A percentile compares a stretch with the other conserved stretches of the same genome.
These are phyloP conservation scores for Plectropomus leopardus DNA, from an alignment of 2,113 vertebrate genomes.

Conservation along the genomic window DNA sequence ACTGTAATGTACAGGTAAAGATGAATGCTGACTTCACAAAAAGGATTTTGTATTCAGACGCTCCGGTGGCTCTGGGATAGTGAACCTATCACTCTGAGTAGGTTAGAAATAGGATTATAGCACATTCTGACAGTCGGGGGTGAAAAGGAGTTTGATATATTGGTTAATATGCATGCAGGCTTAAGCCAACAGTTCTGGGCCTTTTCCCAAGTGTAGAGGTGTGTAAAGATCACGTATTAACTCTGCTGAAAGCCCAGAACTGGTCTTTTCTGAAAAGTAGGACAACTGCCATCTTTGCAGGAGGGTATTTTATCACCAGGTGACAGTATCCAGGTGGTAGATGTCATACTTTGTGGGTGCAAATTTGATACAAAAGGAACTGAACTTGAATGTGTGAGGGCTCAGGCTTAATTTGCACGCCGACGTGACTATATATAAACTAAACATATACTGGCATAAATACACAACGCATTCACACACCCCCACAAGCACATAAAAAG, in stretches of 20 bases:
- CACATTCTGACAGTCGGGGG: slow-evolving; percentile 48
- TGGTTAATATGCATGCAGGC: slow-evolving; percentile 70
- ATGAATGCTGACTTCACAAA: slow-evolving; percentile 69
- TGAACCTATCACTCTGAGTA: slow-evolving; percentile 57
- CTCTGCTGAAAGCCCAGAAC: slow-evolving; percentile 47
- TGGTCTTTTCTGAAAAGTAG: slow-evolving; percentile 65
- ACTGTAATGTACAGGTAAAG: slow-evolving; percentile 45
- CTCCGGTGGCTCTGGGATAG: slow-evolving; percentile 27
- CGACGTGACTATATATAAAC: slow-evolving; percentile 26
- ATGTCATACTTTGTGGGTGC: slow-evolving; percentile 55
- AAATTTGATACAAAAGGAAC: slow-evolving; percentile 50
- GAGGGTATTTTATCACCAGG: slow-evolving; percentile 69
- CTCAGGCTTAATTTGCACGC: slow-evolving; percentile 29
- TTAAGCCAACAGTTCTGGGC: slow-evolving; percentile 56
- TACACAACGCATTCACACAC: slow-evolving; percentile 4
- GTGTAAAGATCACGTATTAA: slow-evolving; percentile 60
- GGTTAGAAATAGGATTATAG: slow-evolving; percentile 70
- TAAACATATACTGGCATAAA: slow-evolving; percentile 14
- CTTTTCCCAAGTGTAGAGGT: slow-evolving; percentile 52
- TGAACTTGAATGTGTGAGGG: slow-evolving; percentile 36
- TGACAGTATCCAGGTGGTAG: slow-evolving; percentile 65
- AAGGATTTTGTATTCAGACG: slow-evolving; percentile 55
- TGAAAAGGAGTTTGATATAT: slow-evolving; percentile 69
- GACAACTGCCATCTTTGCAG: slow-evolving; percentile 61
- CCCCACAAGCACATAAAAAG: not conserved